Evolutionary conservation across 2,113 vertebrate species (phyloP), one percentile per base, ranked within the genome.

Genomic region (Willisornis vidua): DNA sequence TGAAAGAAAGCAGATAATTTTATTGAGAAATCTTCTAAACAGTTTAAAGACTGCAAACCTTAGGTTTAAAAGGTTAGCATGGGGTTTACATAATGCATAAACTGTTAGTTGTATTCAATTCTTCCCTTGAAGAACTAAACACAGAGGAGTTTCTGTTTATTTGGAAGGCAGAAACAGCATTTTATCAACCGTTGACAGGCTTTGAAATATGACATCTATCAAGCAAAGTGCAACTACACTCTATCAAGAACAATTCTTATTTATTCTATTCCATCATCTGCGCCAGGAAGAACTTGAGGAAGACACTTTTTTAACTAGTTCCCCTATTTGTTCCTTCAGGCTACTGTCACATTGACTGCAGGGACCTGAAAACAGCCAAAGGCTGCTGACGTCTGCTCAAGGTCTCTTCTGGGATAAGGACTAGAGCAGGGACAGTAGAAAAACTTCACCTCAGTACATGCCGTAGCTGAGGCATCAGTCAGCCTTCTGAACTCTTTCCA

Each of bases 91-190:
- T 82, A 94, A 79, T n/a, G 13, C 72, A 52, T 76, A 96, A 97
- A 93, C 68, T 78, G 66, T 86, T 93, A 89, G 89, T 76, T 93
- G 73, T 78, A 75, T 81, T 74, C 23, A 67, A 26, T 72, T 93
- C 75, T 92, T 96, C 63, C 77, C 65, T 87, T 85, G 55, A 73
- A 94, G 48, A 89, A 73, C 48, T 79, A 90, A 84, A 94, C 46
- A 89, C 41, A 93, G 90, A 74, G 63, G 43, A 68, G 35, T 62
- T 82, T 78, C 41, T 97, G 73, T 95, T 97, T 97, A 96, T 95
- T 93, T 96, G 87, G 88, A 78, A 95, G 73, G 35, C 12, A 48
- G 13, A 87, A 20, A 73, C 6, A 46, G 39, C 46, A 57, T 83
- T 91, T 96, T 33, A 74, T 87, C 94, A 90, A 77, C 16, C 0